Conservation (phyloP, 35 echinoderm and acorn worm species). For the Apostichopus japonicus region DNA sequence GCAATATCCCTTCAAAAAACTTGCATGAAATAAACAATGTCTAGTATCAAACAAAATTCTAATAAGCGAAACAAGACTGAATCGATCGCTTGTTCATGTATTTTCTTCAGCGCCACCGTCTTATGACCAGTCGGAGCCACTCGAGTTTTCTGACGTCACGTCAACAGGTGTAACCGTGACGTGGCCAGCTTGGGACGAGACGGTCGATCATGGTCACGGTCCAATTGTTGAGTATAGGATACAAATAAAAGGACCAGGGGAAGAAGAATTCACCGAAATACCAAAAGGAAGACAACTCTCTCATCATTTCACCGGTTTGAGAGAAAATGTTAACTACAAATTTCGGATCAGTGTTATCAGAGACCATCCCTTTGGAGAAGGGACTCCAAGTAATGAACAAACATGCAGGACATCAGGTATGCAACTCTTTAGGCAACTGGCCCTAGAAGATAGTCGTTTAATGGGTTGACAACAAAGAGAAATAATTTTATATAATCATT, state of each 20-base stretch:
- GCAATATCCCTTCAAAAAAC: too few relatives aligned
- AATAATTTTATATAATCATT: too few relatives aligned
- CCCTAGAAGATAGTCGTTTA: too few relatives aligned
- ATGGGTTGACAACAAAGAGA: too few relatives aligned
- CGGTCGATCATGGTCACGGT: neutral
- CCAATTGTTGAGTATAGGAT: conserved; percentile 18
- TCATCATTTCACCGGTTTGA: neutral
- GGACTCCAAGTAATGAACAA: neutral
- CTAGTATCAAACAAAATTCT: too few relatives aligned
- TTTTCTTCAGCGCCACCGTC: neutral
- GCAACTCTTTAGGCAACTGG: neutral
- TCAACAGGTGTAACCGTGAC: neutral
- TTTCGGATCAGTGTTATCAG: neutral
- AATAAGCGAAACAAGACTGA: too few relatives aligned
- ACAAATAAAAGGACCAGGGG: neutral
- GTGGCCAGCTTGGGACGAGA: conserved; percentile 37
- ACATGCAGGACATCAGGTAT: neutral
- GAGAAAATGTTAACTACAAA: neutral
- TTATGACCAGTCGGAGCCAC: neutral
- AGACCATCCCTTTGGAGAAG: conserved; percentile 18
- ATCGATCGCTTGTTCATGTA: too few relatives aligned
- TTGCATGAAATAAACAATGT: too few relatives aligned
- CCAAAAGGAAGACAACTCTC: neutral
- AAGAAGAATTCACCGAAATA: neutral
- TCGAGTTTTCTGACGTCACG: neutral